A percentile compares a stretch with the other conserved stretches of the same genome.
phyloP scores from a whole-genome alignment of 2,797 vertebrate species.

The Myotis daubentonii region DNA sequence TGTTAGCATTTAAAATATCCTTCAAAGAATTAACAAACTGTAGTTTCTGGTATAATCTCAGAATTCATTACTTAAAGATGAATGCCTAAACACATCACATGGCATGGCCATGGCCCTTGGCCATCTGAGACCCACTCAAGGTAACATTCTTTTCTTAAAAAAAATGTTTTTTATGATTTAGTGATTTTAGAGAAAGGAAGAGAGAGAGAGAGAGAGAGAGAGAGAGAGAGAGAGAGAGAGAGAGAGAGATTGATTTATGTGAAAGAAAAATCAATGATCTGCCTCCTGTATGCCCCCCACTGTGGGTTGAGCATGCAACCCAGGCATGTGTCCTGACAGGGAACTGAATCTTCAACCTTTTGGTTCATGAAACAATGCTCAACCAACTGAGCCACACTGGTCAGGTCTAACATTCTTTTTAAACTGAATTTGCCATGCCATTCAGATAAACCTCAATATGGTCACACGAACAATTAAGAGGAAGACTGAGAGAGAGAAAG shows the following conservation, averaged over 20 bases:
- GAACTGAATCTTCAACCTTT: too few relatives aligned
- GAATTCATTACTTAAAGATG: neutral
- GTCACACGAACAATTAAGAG: neutral
- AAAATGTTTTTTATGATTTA: too few relatives aligned
- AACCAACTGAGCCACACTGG: too few relatives aligned
- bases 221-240: too few relatives aligned
- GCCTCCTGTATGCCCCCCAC: too few relatives aligned
- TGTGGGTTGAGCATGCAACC: too few relatives aligned
- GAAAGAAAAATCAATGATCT: too few relatives aligned
- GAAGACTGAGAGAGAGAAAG: neutral
- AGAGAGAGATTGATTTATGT: too few relatives aligned
- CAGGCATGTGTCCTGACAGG: too few relatives aligned
- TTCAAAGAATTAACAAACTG: neutral
- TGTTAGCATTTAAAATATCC: conserved; percentile 36
- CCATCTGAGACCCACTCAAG: neutral
- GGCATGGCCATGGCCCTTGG: neutral
- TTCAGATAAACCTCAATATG: neutral
- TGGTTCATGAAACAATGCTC: too few relatives aligned
- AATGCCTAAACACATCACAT: neutral
- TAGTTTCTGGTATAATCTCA: neutral
- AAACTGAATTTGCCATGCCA: neutral
- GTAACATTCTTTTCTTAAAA: neutral
- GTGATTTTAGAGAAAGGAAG: too few relatives aligned
- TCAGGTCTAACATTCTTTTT: neutral
- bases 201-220: too few relatives aligned